Evolutionary conservation across 2,888 invertebrate species (phyloP).

Genomic region (Drosophila leonis): DNA sequence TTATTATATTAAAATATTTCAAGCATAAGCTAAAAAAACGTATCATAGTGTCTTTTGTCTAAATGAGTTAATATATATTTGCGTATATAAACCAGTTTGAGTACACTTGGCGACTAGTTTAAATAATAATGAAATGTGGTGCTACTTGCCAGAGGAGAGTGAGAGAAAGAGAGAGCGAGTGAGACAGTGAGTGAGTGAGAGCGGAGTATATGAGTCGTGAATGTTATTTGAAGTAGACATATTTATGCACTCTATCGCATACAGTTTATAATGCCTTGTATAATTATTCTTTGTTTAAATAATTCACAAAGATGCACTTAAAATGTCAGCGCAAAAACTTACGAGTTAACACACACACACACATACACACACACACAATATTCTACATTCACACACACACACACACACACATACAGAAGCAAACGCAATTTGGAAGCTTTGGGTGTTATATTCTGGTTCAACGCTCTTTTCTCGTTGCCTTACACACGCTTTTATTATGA

Average conservation of each 20-base stretch:
- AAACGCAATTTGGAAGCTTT: constrained; percentile 50
- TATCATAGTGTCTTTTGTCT: no score
- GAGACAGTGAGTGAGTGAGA: not conserved
- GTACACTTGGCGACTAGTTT: not conserved
- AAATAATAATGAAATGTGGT: constrained; percentile 10
- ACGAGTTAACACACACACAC: constrained; percentile 25
- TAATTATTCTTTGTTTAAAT: constrained; percentile 81
- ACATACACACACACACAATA: constrained; percentile 1
- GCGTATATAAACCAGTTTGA: not conserved
- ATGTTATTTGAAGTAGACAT: constrained; percentile 34
- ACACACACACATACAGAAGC: not conserved
- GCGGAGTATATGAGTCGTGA: not conserved
- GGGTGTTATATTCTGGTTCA: constrained; percentile 36
- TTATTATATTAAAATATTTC: not conserved
- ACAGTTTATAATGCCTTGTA: constrained; percentile 69
- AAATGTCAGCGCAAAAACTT: constrained; percentile 74
- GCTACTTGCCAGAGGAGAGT: not conserved
- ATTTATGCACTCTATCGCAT: constrained; percentile 72
- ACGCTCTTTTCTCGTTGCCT: constrained; percentile 17
- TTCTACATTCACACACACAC: constrained; percentile 7
- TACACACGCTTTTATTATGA: constrained; percentile 57
- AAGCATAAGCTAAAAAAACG: no score
- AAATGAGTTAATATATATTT: no score
- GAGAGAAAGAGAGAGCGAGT: no score
- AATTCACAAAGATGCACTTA: constrained; percentile 80